These are phyloP conservation scores for Propsilocerus akamusi DNA, from an alignment of 1,140 invertebrate species.

Conservation along the genomic window DNA sequence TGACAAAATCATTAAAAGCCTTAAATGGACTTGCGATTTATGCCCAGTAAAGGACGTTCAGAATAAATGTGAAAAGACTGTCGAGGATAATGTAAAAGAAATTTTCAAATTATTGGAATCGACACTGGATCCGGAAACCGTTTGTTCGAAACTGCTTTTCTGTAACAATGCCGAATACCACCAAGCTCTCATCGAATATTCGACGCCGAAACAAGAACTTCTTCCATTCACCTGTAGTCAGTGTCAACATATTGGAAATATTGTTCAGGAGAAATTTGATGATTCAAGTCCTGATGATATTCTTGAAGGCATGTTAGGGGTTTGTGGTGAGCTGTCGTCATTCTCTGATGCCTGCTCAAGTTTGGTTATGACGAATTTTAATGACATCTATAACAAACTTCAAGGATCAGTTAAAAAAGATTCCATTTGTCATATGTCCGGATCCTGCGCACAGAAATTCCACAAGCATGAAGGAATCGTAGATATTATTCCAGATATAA, in stretches of 20 bases:
- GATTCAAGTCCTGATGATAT: constrained; percentile 31
- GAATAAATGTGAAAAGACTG: constrained; percentile 59
- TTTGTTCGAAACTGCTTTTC: constrained; percentile 72
- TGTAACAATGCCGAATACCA: constrained; percentile 56
- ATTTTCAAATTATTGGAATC: constrained; percentile 70
- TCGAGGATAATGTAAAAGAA: constrained; percentile 73
- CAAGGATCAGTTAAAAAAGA: constrained; percentile 38
- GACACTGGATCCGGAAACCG: constrained; percentile 59
- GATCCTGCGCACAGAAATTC: constrained; percentile 42
- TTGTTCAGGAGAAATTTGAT: constrained; percentile 35
- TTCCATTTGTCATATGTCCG: constrained; percentile 55
- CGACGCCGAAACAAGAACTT: neutral
- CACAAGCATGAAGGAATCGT: constrained; percentile 31
- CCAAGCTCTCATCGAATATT: constrained; percentile 12
- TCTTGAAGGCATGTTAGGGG: constrained; percentile 30
- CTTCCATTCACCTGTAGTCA: constrained; percentile 26
- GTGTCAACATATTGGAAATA: constrained; percentile 31
- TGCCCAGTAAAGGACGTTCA: constrained; percentile 58
- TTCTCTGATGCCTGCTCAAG: constrained; percentile 64
- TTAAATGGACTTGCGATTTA: constrained; percentile 72
- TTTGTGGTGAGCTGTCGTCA: constrained; percentile 44
- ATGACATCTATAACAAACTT: constrained; percentile 40
- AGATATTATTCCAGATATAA: constrained; percentile 24
- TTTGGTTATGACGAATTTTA: constrained; percentile 47
- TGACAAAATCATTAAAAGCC: constrained; percentile 68